Evolutionary conservation across 2,113 vertebrate species (phyloP).

Genomic region (Telmatochromis bifrenatus): DNA sequence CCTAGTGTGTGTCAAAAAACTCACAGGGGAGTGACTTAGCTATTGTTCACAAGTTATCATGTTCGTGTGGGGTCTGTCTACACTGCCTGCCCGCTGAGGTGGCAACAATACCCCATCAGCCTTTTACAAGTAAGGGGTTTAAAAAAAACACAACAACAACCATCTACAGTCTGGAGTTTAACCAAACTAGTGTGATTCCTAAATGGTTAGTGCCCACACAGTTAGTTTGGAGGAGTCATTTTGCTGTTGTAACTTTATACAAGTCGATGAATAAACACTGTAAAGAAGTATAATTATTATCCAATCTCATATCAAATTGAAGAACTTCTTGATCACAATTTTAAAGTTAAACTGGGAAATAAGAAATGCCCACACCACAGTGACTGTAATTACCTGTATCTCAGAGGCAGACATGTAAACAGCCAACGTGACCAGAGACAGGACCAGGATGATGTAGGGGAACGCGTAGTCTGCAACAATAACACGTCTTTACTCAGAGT

Average conservation of each 20-base stretch:
- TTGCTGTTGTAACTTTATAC: neutral
- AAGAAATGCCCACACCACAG: neutral
- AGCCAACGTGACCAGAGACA: conserved; percentile 91
- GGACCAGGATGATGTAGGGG: conserved; percentile 91
- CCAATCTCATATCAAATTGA: neutral
- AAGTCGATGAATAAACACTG: neutral
- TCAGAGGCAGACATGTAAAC: conserved; percentile 98
- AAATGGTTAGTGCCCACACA: neutral
- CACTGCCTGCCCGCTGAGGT: neutral
- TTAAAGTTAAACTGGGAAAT: neutral
- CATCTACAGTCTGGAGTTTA: neutral
- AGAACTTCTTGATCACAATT: neutral
- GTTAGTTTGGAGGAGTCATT: neutral
- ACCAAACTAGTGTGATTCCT: neutral
- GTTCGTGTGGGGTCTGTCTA: neutral
- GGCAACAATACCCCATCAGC: neutral
- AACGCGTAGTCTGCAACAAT: conserved; percentile 88
- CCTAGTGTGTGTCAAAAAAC: neutral
- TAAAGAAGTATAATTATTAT: neutral
- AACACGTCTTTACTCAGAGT: neutral
- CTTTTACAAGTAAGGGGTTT: neutral
- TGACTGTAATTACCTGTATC: conserved; percentile 83
- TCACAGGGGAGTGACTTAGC: neutral
- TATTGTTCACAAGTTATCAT: neutral
- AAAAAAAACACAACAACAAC: neutral